Conservation (phyloP, 2,797 vertebrate genomes). For the Agapornis canus region DNA sequence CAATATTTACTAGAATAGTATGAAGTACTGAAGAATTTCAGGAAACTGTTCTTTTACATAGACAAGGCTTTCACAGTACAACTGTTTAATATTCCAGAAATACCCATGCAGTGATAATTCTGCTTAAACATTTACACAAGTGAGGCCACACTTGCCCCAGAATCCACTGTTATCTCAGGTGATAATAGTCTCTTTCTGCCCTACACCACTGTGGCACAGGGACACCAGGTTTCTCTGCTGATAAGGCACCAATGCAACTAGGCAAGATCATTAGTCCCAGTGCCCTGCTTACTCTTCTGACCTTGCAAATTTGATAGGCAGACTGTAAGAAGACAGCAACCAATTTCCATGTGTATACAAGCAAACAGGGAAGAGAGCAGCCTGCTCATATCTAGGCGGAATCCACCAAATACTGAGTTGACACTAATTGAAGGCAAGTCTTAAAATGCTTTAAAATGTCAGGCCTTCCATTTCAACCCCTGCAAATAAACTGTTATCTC, state of each 20-base stretch:
- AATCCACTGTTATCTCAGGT: neutral
- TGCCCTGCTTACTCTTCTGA: neutral
- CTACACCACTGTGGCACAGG: neutral
- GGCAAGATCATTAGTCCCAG: neutral
- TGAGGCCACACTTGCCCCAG: neutral
- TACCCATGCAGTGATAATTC: neutral
- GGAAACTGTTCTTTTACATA: neutral
- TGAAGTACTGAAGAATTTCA: neutral
- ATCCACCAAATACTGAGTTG: neutral
- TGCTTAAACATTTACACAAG: neutral
- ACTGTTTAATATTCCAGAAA: neutral
- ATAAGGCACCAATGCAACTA: neutral
- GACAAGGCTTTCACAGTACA: neutral
- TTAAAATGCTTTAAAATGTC: neutral
- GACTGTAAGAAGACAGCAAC: neutral
- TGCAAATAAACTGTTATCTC: neutral
- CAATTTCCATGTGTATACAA: neutral
- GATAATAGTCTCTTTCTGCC: neutral
- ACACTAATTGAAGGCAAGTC: neutral
- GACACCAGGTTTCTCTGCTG: neutral
- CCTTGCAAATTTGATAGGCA: neutral
- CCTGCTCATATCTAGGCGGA: neutral
- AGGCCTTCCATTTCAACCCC: neutral
- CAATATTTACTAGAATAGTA: neutral
- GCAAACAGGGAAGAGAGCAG: neutral